Base-by-base conservation (phyloP, 2,888 invertebrate genomes). In the Chaitophorus viminalis region DNA sequence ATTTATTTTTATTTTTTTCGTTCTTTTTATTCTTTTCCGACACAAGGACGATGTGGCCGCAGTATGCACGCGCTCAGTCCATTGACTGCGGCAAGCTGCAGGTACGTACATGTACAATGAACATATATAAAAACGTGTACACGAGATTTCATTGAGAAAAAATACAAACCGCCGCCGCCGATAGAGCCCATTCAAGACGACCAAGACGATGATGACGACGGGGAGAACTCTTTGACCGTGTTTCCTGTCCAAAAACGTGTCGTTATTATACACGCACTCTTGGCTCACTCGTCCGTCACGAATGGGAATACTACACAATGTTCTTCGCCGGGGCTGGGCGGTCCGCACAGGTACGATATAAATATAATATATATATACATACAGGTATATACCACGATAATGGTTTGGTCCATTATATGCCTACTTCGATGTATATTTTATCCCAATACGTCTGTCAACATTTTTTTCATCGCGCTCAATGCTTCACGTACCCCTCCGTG, bases 241-340 rank as follows among this genome's bases (percentile, higher is more conserved):
- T 84, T 84, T 84, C 83, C 83, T 65, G 83, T 75, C 75, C 83
- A 65, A 84, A 75, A 84, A 21, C 60, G 82, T 33, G 31, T 31
- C 18, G 54, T 77, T 25, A 18, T 36, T 14, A n/a, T n/a, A 76
- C 75, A 4, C 75, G 25, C 5, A 21, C 21, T 54, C 54, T 5
- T 21, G 21, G 36, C 82, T 75, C 82, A 31, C 36, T 75, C 83
- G 36, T 75, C 83, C 83, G 75, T 83, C 29, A 83, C 83, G 83
- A 39, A 0, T n/a, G n/a, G n/a, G n/a, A n/a, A n/a, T n/a, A n/a
- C n/a, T n/a, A n/a, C n/a, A 36, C 60, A 60, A 83, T 33, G n/a
- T 18, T 54, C 14, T 11, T 54, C 72, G 36, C 54, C 33, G 74
- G n/a, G n/a, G n/a, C n/a, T n/a, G n/a, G n/a, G n/a, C n/a, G n/a